Percentiles rank a stretch among this genome's conserved stretches.
Evolutionary conservation across 2,113 vertebrate species (phyloP).

Genomic region (Candoia aspera): DNA sequence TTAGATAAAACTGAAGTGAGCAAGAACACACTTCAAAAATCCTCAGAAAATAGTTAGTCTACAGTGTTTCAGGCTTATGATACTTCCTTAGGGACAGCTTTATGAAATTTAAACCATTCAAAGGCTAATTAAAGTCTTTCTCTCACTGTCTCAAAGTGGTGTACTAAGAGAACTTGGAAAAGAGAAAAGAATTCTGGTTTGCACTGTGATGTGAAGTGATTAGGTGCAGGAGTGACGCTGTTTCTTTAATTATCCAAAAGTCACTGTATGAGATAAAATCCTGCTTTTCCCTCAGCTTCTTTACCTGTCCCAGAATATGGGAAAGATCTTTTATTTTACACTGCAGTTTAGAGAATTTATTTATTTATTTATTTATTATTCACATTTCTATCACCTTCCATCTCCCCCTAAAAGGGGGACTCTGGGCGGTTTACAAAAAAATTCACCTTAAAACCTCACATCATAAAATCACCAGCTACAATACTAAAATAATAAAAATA

Average conservation of each 20-base stretch:
- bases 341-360: background rate
- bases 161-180: background rate
- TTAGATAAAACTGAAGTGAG: background rate
- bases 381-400: too few relatives aligned
- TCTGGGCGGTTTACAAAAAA: too few relatives aligned
- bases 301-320: background rate
- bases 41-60: background rate
- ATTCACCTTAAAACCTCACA: too few relatives aligned
- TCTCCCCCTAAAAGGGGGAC: too few relatives aligned
- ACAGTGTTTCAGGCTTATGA: background rate
- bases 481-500: too few relatives aligned
- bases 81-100: background rate
- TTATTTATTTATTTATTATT: too few relatives aligned
- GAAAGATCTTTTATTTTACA: background rate
- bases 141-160: background rate
- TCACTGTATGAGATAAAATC: background rate
- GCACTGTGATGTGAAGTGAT: too few relatives aligned
- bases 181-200: background rate
- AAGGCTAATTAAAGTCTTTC: background rate
- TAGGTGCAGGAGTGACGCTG: background rate
- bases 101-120: background rate
- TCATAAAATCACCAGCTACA: too few relatives aligned
- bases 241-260: background rate
- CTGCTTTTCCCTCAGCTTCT: too few relatives aligned
- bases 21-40: background rate